phyloP scores from a whole-genome alignment of 2,797 vertebrate species.

The Phalanger gymnotis region DNA sequence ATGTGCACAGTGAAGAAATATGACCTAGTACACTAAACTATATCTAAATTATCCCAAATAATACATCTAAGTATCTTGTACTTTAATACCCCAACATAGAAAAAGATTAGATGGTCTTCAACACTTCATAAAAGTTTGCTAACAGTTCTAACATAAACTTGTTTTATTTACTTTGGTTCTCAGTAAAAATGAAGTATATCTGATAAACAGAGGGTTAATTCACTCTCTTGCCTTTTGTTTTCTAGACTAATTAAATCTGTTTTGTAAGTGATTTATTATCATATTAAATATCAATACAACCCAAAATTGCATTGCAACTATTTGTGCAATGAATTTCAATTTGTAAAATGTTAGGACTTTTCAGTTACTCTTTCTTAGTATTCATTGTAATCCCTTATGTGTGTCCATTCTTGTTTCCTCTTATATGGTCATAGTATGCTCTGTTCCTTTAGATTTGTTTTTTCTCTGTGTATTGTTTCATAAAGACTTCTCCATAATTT shows the following conservation, averaged over 20 bases:
- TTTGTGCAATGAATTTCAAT: neutral
- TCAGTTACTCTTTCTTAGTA: neutral
- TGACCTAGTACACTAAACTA: neutral
- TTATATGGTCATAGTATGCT: neutral
- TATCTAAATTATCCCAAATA: neutral
- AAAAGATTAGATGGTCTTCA: neutral
- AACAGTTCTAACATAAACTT: neutral
- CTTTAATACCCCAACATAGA: neutral
- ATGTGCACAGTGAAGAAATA: neutral
- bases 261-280: neutral
- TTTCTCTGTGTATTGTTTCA: neutral
- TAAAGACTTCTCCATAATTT: neutral
- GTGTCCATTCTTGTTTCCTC: neutral
- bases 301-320: neutral
- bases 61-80: neutral
- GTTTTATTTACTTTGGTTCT: neutral
- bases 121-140: neutral
- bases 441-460: neutral
- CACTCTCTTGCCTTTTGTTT: neutral
- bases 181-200: neutral
- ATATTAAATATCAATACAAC: neutral
- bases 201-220: neutral
- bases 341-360: neutral
- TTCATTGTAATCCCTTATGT: neutral
- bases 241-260: neutral